A percentile compares a stretch with the other conserved stretches of the same genome.
Evolutionary conservation across 2,888 invertebrate genomes (phyloP).

Genomic region (Nyleta sp.): DNA sequence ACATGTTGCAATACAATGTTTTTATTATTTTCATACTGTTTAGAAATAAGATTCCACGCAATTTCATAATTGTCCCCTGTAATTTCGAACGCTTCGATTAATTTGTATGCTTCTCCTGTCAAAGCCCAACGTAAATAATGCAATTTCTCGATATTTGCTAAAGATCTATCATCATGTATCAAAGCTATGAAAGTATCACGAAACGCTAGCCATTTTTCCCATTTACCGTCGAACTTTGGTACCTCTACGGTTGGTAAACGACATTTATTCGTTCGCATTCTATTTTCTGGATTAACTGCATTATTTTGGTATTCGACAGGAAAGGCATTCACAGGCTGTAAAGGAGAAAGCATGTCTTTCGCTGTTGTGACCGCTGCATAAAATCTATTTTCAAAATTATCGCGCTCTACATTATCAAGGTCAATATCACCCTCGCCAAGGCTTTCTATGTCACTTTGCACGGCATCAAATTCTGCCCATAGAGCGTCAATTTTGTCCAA

Average conservation of each 20-base stretch:
- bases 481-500: slow-evolving; percentile 10
- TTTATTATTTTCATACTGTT: slow-evolving; percentile 33
- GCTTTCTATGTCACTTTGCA: slow-evolving; percentile 21
- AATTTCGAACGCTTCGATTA: slow-evolving; percentile 33
- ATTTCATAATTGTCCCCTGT: slow-evolving; percentile 19
- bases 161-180: slow-evolving; percentile 8
- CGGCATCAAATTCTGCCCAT: slow-evolving; percentile 21
- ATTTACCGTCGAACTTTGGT: slow-evolving; percentile 26
- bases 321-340: neutral
- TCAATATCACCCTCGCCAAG: neutral
- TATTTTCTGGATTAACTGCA: neutral
- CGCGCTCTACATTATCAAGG: slow-evolving; percentile 1
- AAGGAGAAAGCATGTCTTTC: neutral
- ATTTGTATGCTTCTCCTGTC: slow-evolving; percentile 16
- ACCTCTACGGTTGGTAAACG: slow-evolving; percentile 27
- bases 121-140: slow-evolving; percentile 38
- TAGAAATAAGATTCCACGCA: slow-evolving; percentile 18
- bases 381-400: slow-evolving; percentile 24
- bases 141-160: slow-evolving; percentile 28
- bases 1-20: slow-evolving; percentile 18
- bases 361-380: neutral
- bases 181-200: slow-evolving; percentile 13
- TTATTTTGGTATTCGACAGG: neutral
- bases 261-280: neutral
- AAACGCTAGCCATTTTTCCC: slow-evolving; percentile 35